phyloP scores from a whole-genome alignment of 2,113 vertebrate species.

The Crotalus tigris region DNA sequence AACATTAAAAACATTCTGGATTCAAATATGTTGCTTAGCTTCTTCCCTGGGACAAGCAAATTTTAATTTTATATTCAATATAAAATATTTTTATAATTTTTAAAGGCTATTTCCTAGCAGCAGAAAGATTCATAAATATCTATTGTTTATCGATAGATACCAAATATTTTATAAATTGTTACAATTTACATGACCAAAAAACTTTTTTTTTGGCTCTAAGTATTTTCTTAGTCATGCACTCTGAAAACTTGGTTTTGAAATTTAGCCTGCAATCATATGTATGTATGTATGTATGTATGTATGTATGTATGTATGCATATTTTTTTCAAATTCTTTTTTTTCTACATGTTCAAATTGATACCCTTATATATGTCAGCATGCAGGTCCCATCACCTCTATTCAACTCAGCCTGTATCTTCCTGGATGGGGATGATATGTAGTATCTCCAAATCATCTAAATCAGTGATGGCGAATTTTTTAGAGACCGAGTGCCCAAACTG shows the following conservation, averaged over 20 bases:
- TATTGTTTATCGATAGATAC: background rate
- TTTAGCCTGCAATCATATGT: background rate
- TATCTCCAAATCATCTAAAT: background rate
- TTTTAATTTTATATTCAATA: no score
- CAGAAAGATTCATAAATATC: background rate
- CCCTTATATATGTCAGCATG: background rate
- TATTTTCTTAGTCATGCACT: background rate
- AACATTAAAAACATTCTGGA: background rate
- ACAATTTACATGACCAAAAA: background rate
- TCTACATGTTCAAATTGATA: background rate
- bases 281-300: background rate
- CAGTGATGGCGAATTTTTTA: background rate
- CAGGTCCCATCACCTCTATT: background rate
- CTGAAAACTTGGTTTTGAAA: background rate
- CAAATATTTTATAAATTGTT: background rate
- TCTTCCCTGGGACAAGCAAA: background rate
- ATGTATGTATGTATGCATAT: background rate
- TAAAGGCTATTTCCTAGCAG: background rate
- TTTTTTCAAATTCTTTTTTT: background rate
- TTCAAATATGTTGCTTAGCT: background rate
- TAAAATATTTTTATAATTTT: no score
- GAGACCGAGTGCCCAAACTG: no score
- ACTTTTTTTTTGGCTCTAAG: background rate
- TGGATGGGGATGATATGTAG: background rate
- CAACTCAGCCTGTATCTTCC: background rate